Percentiles rank a stretch among this genome's conserved stretches.
Conservation (phyloP, 2,113 vertebrate species). For the Globicephala melas region DNA sequence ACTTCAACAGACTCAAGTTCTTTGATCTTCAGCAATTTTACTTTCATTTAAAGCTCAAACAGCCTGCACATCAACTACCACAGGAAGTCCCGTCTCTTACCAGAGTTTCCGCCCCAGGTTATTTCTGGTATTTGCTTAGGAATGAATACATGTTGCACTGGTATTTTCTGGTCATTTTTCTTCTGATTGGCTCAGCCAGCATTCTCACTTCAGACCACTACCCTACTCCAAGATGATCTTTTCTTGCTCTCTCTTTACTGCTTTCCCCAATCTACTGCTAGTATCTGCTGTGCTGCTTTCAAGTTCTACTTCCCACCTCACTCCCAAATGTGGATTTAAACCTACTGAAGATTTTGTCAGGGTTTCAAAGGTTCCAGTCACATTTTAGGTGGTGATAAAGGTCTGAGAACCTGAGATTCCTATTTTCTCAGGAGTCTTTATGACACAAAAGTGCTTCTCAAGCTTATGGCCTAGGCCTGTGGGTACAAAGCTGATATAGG, state of each 20-base stretch:
- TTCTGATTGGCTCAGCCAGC: not conserved
- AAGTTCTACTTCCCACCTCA: not conserved
- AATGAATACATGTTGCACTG: not conserved
- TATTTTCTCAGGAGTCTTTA: not conserved
- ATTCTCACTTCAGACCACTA: not conserved
- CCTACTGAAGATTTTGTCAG: not conserved
- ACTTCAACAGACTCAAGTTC: not conserved
- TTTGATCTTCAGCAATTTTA: not conserved
- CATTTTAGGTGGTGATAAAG: not conserved
- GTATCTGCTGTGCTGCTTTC: not conserved
- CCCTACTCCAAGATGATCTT: not conserved
- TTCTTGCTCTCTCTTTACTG: not conserved
- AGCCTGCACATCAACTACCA: not conserved
- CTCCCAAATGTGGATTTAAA: not conserved
- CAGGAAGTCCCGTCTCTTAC: not conserved
- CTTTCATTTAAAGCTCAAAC: not conserved
- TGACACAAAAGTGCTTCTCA: not conserved
- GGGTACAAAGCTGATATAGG: not conserved
- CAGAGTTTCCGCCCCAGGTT: not conserved
- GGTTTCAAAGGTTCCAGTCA: not conserved
- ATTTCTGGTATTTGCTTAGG: not conserved
- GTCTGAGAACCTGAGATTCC: not conserved
- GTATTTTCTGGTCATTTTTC: not conserved
- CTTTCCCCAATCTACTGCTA: not conserved
- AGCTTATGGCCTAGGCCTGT: not conserved